Evolutionary conservation across 2,797 vertebrate species (phyloP).

Genomic region (Parauchenoglanis ngamensis): DNA sequence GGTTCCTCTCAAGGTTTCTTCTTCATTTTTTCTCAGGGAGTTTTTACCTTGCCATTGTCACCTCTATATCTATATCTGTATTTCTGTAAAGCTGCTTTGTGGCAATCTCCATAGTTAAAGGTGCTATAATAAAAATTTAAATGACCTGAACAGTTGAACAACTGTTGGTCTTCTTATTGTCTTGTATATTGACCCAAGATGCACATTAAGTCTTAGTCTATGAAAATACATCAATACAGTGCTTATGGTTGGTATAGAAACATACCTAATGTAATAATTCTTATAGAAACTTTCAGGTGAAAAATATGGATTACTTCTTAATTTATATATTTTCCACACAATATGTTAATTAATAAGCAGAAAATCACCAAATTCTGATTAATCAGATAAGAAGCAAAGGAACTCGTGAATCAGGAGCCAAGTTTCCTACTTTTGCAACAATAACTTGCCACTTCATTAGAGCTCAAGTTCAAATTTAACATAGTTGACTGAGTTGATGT

Average conservation of each 20-base stretch:
- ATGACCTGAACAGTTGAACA: not conserved
- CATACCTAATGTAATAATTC: not conserved
- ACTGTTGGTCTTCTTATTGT: not conserved
- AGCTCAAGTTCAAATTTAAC: slow-evolving; percentile 6
- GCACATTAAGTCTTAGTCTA: not conserved
- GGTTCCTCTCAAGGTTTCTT: not conserved
- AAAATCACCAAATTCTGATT: not conserved
- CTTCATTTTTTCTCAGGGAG: not conserved
- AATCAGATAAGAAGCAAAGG: not conserved
- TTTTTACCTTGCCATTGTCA: not conserved
- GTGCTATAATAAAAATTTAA: not conserved
- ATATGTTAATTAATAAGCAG: not conserved
- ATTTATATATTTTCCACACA: not conserved
- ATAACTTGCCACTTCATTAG: not conserved
- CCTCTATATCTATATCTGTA: not conserved
- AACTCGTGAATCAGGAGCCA: not conserved
- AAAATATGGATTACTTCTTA: not conserved
- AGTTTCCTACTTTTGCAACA: not conserved
- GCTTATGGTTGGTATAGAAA: not conserved
- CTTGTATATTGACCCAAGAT: not conserved
- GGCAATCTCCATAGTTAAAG: not conserved
- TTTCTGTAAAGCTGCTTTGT: not conserved
- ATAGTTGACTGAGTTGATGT: slow-evolving; percentile 4
- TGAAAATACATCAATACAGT: not conserved
- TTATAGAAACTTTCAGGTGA: not conserved